These are phyloP conservation scores for Microcaecilia unicolor DNA, from an alignment of 2,797 vertebrate genomes.

Conservation along the genomic window DNA sequence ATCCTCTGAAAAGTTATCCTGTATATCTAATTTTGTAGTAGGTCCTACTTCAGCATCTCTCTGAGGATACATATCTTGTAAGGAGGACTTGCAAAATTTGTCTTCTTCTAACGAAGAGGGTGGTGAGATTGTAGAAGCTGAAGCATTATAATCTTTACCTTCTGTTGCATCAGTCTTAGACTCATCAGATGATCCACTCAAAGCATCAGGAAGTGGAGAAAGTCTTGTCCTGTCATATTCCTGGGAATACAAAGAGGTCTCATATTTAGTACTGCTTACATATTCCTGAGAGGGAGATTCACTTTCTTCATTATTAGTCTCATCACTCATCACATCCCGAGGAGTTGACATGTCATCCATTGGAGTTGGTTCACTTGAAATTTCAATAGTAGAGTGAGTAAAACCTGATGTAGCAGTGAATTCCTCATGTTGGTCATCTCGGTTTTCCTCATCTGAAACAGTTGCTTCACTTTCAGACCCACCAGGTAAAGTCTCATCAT, in stretches of 20 bases:
- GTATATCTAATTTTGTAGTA: conserved; percentile 35
- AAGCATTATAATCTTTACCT: conserved; percentile 80
- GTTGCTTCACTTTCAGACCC: conserved; percentile 75
- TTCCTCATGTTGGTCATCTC: conserved; percentile 77
- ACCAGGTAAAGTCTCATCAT: conserved; percentile 72
- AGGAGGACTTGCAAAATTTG: conserved; percentile 63
- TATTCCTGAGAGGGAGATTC: conserved; percentile 80
- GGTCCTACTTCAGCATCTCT: conserved; percentile 35
- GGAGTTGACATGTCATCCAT: conserved; percentile 92
- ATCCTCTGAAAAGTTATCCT: conserved; percentile 32
- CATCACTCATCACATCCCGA: conserved; percentile 80
- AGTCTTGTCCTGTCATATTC: conserved; percentile 61
- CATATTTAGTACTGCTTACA: conserved; percentile 61
- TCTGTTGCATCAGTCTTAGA: conserved; percentile 84
- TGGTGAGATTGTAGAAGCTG: conserved; percentile 86
- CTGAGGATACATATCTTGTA: conserved; percentile 42
- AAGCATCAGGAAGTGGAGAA: conserved; percentile 56
- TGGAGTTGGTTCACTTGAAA: conserved; percentile 85
- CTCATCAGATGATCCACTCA: conserved; percentile 61
- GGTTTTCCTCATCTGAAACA: conserved; percentile 83
- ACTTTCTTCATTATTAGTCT: conserved; percentile 78
- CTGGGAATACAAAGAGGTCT: conserved; percentile 51
- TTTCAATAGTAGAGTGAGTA: conserved; percentile 85
- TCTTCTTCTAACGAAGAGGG: conserved; percentile 86
- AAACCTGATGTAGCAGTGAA: conserved; percentile 78